Evolutionary conservation across 2,888 invertebrate genomes (phyloP), one percentile per base, ranked within the genome.

Genomic region (Drosophila ustulata): DNA sequence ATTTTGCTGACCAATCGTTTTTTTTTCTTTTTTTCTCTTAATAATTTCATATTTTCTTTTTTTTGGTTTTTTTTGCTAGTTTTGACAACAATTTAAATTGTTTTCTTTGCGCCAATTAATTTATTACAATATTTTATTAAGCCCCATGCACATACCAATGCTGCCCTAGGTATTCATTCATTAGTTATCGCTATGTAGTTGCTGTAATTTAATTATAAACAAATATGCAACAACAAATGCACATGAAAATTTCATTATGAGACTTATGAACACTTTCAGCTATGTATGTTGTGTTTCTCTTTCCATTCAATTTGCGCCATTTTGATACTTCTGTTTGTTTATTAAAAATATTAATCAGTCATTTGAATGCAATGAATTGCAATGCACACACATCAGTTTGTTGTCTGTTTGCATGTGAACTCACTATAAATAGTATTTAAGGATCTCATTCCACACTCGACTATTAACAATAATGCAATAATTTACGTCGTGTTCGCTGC

Each of bases 301-400:
- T 56, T 49, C 61, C 47, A 58, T 72, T 69, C 50, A 68, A 43
- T 69, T 69, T 64, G 46, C 57, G 50, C 57, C 25, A 56, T 70
- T 66, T 62, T 71, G 57, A 64, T 50, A 37, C 41, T 72, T 68
- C 79, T 82, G 67, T 75, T 75, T 89, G 72, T 85, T 80, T 85
- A 88, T 88, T 88, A 88, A 79, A 87, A 85, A 85, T 89, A 82
- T 89, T 86, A 89, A 89, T 90, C 90, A 90, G 90, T 90, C 90
- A 85, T 89, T 89, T 90, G 77, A 88, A 87, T 89, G 90, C 90
- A 89, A 86, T 82, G 84, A 86, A 82, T 84, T 90, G 89, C 89
- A 59, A 50, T 73, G 39, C 41, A 32, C 59, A 59, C 47, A 18
- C 37, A 37, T 13, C 26, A 11, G 28, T 6, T 8, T 11, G 30